Conservation (phyloP, 1,140 invertebrate genomes). For the Lordiphosa mommai region DNA sequence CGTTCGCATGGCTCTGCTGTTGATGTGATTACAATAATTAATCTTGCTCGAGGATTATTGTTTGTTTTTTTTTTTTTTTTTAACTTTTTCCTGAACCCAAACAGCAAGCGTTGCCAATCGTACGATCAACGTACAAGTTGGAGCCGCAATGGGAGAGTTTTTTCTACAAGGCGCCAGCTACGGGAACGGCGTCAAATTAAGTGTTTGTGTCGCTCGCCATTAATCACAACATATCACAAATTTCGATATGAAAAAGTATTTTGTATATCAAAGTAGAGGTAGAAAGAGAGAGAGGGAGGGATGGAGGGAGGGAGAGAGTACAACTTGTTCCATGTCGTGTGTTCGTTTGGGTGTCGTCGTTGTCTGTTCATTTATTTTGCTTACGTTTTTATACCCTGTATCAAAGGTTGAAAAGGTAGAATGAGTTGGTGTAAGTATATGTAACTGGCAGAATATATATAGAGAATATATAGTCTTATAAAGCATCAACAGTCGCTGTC, state of each 20-base stretch:
- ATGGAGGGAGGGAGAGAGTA: conserved; percentile 19
- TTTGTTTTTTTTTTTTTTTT: conserved; percentile 16
- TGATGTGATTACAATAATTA: conserved; percentile 79
- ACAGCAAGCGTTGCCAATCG: conserved; percentile 39
- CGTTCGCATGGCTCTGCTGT: conserved; percentile 64
- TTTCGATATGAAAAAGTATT: conserved; percentile 78
- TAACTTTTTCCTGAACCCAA: conserved; percentile 25
- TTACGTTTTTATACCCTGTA: too few relatives aligned
- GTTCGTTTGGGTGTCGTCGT: conserved; percentile 39
- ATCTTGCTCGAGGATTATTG: conserved; percentile 61
- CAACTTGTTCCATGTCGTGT: conserved; percentile 63
- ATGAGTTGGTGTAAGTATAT: too few relatives aligned
- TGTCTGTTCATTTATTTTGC: conserved; percentile 47
- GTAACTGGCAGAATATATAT: too few relatives aligned
- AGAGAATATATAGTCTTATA: too few relatives aligned
- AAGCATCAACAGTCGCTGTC: too few relatives aligned
- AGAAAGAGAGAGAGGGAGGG: conserved; percentile 10
- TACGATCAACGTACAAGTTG: conserved; percentile 11
- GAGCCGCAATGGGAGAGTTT: not conserved
- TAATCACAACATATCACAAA: conserved; percentile 78
- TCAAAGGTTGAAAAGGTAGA: too few relatives aligned
- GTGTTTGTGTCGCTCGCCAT: conserved; percentile 79
- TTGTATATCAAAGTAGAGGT: conserved; percentile 64
- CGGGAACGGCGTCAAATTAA: conserved; percentile 76
- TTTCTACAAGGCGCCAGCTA: conserved; percentile 69